A percentile compares a stretch with the other conserved stretches of the same genome.
phyloP scores from a whole-genome alignment of 1,140 invertebrate genomes.

The Ericerus pela region DNA sequence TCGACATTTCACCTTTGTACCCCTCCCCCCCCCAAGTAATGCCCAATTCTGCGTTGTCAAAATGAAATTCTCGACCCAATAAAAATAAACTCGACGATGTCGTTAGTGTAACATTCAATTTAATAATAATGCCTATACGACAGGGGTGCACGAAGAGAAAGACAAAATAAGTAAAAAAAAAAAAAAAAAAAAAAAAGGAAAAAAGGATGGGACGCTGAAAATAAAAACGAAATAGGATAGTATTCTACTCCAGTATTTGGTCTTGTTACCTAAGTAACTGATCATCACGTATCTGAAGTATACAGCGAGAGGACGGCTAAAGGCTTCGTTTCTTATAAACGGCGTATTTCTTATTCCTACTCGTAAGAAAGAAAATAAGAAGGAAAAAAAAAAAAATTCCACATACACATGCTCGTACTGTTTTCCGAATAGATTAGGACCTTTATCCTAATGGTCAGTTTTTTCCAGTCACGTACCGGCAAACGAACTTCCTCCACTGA shows the following conservation, averaged over 20 bases:
- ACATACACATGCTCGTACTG: conserved; percentile 3
- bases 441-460: conserved; percentile 4
- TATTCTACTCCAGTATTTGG: conserved; percentile 1
- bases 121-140: not conserved
- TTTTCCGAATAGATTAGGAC: conserved; percentile 2
- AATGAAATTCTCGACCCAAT: no score
- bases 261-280: conserved; percentile 4
- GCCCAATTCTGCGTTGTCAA: no score
- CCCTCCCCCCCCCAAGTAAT: no score
- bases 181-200: no score
- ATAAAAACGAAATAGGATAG: not conserved
- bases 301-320: not conserved
- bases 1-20: no score
- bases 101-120: not conserved
- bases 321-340: conserved; percentile 1
- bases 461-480: not conserved
- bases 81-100: no score
- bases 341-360: not conserved
- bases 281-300: not conserved
- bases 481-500: not conserved
- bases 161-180: no score
- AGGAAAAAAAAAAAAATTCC: not conserved
- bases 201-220: no score
- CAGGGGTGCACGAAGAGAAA: no score
- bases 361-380: no score